These are phyloP conservation scores for Microcebus ravelobensis DNA, from an alignment of 2,113 vertebrate genomes.

Conservation along the genomic window DNA sequence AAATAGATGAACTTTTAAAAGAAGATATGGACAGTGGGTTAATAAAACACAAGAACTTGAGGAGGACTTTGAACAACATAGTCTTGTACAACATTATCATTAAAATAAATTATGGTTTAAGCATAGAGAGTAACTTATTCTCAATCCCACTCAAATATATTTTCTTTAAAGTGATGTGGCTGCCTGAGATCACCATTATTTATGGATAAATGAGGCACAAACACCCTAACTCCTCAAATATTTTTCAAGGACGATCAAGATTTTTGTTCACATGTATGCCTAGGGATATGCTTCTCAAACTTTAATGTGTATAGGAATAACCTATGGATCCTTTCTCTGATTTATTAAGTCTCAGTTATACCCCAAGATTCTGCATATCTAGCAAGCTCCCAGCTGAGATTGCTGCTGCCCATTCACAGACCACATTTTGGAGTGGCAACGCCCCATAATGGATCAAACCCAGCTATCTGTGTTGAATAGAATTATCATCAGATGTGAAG, in stretches of 20 bases:
- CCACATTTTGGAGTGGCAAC: not conserved
- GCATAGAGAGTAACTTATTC: not conserved
- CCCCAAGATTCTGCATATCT: not conserved
- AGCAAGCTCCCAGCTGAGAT: not conserved
- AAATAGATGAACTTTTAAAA: constrained; percentile 46
- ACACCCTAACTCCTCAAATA: not conserved
- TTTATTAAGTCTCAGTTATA: not conserved
- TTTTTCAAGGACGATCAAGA: not conserved
- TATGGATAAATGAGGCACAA: not conserved
- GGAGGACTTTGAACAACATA: not conserved
- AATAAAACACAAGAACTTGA: constrained; percentile 19
- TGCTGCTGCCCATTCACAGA: not conserved
- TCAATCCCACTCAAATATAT: not conserved
- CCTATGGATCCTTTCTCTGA: not conserved
- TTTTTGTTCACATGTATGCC: not conserved
- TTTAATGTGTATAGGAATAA: not conserved
- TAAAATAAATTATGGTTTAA: not conserved
- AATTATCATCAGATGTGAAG: not conserved
- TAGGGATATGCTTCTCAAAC: not conserved
- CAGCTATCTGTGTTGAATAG: not conserved
- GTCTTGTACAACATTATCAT: not conserved
- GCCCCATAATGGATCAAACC: not conserved
- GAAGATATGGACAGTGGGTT: not conserved
- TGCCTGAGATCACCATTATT: not conserved
- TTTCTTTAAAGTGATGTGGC: not conserved